These are phyloP conservation scores for Oscheius sp. DNA, from an alignment of 2,888 invertebrate species.

Conservation along the genomic window DNA sequence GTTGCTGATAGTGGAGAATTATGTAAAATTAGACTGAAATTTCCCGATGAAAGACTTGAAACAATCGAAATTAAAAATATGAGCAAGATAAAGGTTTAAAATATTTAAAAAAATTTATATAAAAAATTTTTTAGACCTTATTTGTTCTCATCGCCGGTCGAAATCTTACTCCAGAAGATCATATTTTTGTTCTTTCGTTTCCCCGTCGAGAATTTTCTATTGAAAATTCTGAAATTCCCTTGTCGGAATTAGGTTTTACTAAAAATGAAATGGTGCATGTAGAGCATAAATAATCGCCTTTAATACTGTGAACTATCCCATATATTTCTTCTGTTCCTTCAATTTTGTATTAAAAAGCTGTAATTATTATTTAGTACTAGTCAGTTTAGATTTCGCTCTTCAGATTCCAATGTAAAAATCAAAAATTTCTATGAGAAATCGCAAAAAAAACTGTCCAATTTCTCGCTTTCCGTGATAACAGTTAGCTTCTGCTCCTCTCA, in stretches of 20 bases:
- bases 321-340: too few relatives aligned
- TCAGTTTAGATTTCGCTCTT: too few relatives aligned
- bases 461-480: too few relatives aligned
- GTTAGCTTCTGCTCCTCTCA: too few relatives aligned
- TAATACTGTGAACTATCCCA: too few relatives aligned
- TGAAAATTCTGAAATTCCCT: constrained; percentile 32
- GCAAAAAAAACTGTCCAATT: too few relatives aligned
- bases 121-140: constrained; percentile 40
- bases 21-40: constrained; percentile 26
- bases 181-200: constrained; percentile 45
- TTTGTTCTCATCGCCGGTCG: constrained; percentile 44
- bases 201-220: constrained; percentile 50
- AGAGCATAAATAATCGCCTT: constrained; percentile 44
- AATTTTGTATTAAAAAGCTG: too few relatives aligned
- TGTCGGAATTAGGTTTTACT: constrained; percentile 48
- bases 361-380: too few relatives aligned
- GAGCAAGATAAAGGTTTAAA: constrained; percentile 27
- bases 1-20: constrained; percentile 21
- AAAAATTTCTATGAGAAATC: too few relatives aligned
- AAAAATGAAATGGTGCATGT: constrained; percentile 56
- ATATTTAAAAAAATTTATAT: background rate
- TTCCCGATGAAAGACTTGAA: constrained; percentile 33
- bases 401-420: too few relatives aligned
- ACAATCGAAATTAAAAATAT: constrained; percentile 30
- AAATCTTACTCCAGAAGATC: constrained; percentile 33